Base-by-base conservation (phyloP, 2,888 invertebrate genomes). In the Morpho helenor region DNA sequence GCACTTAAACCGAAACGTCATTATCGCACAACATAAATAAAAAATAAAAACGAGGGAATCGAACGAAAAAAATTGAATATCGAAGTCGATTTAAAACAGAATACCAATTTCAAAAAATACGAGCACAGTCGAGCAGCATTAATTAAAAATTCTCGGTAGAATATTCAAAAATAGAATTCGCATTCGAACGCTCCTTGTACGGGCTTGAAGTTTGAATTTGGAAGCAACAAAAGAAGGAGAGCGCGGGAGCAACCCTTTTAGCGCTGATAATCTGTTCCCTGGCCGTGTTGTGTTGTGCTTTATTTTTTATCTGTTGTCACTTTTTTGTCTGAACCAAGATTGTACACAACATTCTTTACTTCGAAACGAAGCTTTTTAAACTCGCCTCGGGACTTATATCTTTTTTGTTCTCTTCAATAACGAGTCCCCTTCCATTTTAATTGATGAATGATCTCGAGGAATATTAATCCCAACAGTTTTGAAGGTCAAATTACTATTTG, bases 111-210 rank as follows among this genome's bases (percentile, higher is more conserved):
- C 84, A 84, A 87, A 55, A 87, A 87, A 88, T 88, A 87, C 86
- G 85, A 85, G 83, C 85, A 77, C 83, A 82, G 80, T 80, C 80
- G 80, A 83, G 79, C 87, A 81, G 88, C 88, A 89, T 90, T 89
- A 90, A 90, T 90, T 90, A 90, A 90, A 89, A 88, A 90, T 90
- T 90, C 90, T 88, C 87, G 87, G 90, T 90, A 89, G 87, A 90
- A 90, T 88, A 90, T 90, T 88, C 90, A 87, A 87, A 88, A 89
- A 90, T 90, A 90, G 89, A 88, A 88, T 90, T 87, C 87, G 88
- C 88, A 87, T 87, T 87, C 87, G 87, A 84, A 86, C 84, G 85
- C 88, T 88, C 88, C 88, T 87, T 88, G 88, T 88, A 88, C 87
- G 87, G 87, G 80, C 80, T 79, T 77, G 77, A 82, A 88, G 85